phyloP scores from a whole-genome alignment of 2,888 invertebrate genomes.

The Eupithecia tripunctaria region DNA sequence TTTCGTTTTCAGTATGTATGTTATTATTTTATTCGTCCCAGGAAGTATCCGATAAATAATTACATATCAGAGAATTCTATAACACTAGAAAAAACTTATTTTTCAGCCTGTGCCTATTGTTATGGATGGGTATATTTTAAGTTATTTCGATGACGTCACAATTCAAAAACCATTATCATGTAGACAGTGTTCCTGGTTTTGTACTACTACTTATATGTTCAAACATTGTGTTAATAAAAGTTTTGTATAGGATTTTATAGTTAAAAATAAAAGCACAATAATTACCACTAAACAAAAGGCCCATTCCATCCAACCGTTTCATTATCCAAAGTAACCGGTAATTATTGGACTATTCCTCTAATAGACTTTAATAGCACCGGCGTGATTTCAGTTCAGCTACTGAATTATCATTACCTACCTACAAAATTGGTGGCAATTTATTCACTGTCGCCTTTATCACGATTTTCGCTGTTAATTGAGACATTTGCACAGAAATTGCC shows the following conservation, averaged over 20 bases:
- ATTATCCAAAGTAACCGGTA: conserved; percentile 34
- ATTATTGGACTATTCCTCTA: conserved; percentile 53
- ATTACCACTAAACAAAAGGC: neutral
- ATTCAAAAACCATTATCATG: too few relatives aligned
- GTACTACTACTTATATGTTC: too few relatives aligned
- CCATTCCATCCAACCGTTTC: conserved; percentile 17
- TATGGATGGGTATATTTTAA: too few relatives aligned
- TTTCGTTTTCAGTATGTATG: neutral
- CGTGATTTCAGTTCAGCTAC: conserved; percentile 56
- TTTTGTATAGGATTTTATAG: too few relatives aligned
- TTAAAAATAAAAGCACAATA: neutral
- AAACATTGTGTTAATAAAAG: too few relatives aligned
- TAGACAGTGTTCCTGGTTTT: too few relatives aligned
- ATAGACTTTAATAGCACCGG: conserved; percentile 52
- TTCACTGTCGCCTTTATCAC: conserved; percentile 70
- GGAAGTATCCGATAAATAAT: too few relatives aligned
- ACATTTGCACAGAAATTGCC: conserved; percentile 74
- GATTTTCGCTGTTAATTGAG: conserved; percentile 74
- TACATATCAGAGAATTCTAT: too few relatives aligned
- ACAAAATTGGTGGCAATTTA: conserved; percentile 71
- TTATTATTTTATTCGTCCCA: neutral
- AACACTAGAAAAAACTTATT: too few relatives aligned
- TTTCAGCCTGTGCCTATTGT: too few relatives aligned
- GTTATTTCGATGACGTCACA: too few relatives aligned
- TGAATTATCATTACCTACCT: conserved; percentile 65